Conservation (phyloP, 2,888 invertebrate species). For the Bimastos eiseni region DNA sequence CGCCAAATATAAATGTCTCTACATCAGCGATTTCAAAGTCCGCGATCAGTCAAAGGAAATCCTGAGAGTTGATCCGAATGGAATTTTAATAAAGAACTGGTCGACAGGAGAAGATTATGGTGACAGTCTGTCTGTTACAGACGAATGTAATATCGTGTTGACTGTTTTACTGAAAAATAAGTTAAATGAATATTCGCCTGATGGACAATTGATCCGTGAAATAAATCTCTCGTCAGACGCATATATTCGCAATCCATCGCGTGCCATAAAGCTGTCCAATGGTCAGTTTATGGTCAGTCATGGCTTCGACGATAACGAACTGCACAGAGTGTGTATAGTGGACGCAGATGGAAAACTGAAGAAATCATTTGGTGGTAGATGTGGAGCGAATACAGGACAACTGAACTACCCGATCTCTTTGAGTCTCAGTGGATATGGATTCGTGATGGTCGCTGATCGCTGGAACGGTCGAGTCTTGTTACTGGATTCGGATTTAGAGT, state of each 20-base stretch:
- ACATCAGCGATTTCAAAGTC: background rate
- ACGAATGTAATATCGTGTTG: background rate
- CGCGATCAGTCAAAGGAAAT: background rate
- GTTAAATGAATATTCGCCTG: background rate
- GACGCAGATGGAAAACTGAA: background rate
- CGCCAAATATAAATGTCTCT: background rate
- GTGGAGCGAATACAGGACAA: background rate
- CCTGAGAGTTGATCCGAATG: background rate
- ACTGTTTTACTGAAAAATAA: background rate
- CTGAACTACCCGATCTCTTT: background rate
- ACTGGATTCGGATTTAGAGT: conserved; percentile 10
- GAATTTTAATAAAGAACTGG: background rate
- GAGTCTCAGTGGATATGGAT: background rate
- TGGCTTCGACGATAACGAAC: background rate
- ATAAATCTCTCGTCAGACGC: background rate
- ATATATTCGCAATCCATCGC: background rate
- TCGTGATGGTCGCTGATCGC: conserved; percentile 24
- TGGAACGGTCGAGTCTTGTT: background rate
- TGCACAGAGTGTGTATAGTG: conserved; percentile 16
- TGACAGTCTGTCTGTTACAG: background rate
- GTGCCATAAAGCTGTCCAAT: conserved; percentile 21
- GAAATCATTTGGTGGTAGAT: background rate
- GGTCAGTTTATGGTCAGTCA: conserved; percentile 20
- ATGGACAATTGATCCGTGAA: background rate
- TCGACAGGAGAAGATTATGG: background rate